Evolutionary conservation across 2,113 vertebrate species (phyloP).

Genomic region (Antigone vipio): DNA sequence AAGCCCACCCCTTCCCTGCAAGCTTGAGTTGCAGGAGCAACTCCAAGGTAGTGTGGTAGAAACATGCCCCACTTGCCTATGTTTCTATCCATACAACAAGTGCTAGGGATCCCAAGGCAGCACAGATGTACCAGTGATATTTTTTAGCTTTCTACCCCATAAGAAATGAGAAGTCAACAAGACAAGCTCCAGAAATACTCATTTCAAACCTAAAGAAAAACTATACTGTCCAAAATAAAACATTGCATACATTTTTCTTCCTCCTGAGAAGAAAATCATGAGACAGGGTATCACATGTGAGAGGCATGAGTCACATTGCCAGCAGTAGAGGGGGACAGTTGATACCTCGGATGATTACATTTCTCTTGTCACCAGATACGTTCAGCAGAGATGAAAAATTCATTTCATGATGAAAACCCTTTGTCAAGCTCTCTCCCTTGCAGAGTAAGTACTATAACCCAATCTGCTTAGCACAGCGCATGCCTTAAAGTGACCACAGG

Average conservation of each 20-base stretch:
- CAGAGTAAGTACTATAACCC: neutral
- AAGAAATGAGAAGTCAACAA: neutral
- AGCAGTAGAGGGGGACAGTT: neutral
- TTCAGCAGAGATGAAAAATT: slow-evolving; percentile 9
- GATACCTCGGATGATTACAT: neutral
- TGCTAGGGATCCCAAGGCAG: neutral
- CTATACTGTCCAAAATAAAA: neutral
- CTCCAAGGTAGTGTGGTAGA: neutral
- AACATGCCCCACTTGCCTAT: neutral
- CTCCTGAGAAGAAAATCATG: neutral
- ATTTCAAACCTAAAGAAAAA: neutral
- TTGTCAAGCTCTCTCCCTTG: neutral
- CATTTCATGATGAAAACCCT: neutral
- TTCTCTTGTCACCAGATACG: neutral
- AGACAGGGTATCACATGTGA: neutral
- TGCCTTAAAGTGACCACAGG: neutral
- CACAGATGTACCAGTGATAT: neutral
- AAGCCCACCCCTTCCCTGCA: neutral
- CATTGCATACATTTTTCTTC: neutral
- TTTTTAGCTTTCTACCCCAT: neutral
- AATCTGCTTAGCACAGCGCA: neutral
- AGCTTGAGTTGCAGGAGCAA: neutral
- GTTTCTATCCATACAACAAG: neutral
- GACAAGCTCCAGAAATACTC: neutral
- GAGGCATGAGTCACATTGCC: neutral